Evolutionary conservation across 2,888 invertebrate species (phyloP).

Genomic region (Odontocolon sp.): DNA sequence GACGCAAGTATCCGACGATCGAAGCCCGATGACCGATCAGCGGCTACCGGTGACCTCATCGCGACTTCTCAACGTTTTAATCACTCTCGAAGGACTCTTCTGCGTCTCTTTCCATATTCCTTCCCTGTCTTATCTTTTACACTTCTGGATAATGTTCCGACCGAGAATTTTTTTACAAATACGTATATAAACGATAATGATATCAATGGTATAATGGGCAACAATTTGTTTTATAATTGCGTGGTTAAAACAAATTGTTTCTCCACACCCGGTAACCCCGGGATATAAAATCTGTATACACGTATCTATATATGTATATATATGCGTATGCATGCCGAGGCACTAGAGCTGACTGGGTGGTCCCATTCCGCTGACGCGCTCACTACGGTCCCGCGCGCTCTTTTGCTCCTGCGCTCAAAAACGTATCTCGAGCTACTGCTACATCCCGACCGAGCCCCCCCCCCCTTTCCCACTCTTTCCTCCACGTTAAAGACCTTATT

Average conservation of each 20-base stretch:
- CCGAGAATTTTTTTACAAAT: neutral
- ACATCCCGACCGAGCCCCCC: conserved; percentile 73
- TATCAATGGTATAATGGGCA: conserved; percentile 35
- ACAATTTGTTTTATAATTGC: conserved; percentile 36
- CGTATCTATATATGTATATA: conserved; percentile 17
- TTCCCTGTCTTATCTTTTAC: neutral
- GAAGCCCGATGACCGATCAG: conserved; percentile 61
- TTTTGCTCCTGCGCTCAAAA: conserved; percentile 26
- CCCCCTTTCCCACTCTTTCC: conserved; percentile 66
- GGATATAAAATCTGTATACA: conserved; percentile 43
- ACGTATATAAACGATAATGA: too few relatives aligned
- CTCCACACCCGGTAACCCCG: conserved; percentile 15
- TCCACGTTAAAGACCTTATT: conserved; percentile 76
- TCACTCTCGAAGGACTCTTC: conserved; percentile 40
- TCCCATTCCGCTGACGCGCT: conserved; percentile 79
- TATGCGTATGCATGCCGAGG: conserved; percentile 72
- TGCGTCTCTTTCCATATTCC: neutral
- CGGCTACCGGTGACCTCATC: conserved; percentile 60
- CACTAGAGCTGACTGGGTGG: conserved; percentile 77
- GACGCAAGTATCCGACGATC: conserved; percentile 61
- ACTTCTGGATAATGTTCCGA: neutral
- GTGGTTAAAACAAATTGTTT: conserved; percentile 34
- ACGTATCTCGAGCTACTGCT: conserved; percentile 72
- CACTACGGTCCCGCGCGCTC: conserved; percentile 75
- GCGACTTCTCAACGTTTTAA: conserved; percentile 65